These are phyloP conservation scores for Eufriesea mexicana DNA, from an alignment of 1,140 invertebrate species.

Conservation along the genomic window DNA sequence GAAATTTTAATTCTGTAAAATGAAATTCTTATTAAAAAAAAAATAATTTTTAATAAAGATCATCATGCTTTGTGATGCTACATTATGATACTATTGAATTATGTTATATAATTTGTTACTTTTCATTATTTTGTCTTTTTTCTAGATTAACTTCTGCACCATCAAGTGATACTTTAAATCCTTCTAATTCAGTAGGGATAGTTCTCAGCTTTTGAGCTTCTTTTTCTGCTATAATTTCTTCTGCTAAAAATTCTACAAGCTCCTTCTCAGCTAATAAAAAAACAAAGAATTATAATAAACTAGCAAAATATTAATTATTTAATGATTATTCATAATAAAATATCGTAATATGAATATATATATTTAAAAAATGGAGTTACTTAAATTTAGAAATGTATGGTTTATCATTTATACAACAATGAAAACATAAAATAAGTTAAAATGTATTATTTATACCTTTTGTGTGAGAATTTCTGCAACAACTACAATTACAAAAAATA, in stretches of 20 bases:
- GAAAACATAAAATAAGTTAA: not conserved
- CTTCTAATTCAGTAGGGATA: conserved; percentile 89
- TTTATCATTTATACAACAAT: not conserved
- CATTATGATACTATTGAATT: not conserved
- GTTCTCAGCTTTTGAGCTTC: conserved; percentile 90
- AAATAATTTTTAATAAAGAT: not conserved
- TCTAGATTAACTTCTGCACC: conserved; percentile 90
- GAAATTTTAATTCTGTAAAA: conserved; percentile 87
- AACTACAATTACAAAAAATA: conserved; percentile 85
- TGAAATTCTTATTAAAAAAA: not conserved
- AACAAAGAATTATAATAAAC: conserved; percentile 43
- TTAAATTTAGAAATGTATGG: not conserved
- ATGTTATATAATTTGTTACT: conserved; percentile 82
- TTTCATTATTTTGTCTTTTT: conserved; percentile 88
- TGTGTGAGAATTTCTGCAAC: conserved; percentile 85
- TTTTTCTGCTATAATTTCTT: conserved; percentile 94
- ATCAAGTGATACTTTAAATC: conserved; percentile 89
- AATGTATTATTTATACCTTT: conserved; percentile 84
- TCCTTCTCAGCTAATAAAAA: conserved; percentile 89
- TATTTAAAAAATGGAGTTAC: no score
- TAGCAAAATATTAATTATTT: conserved; percentile 6
- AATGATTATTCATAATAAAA: no score
- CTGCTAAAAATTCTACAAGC: conserved; percentile 92
- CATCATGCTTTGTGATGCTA: not conserved
- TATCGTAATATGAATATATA: conserved; percentile 58